Percentiles rank a stretch among this genome's conserved stretches.
Conservation (phyloP, 2,888 invertebrate genomes). For the Pardosa pseudoannulata region DNA sequence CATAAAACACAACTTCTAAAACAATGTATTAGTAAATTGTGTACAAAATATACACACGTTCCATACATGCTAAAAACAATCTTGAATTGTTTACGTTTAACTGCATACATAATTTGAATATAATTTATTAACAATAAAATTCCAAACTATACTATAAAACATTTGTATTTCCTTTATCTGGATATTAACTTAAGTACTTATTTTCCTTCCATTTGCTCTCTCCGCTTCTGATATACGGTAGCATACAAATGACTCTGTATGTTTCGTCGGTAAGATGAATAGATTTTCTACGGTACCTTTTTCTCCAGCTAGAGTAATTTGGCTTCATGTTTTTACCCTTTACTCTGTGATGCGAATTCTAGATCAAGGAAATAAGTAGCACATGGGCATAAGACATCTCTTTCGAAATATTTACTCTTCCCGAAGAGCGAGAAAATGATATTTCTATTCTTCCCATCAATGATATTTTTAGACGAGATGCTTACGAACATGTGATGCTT, state of each 20-base stretch:
- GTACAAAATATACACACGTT: no score
- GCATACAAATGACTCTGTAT: neutral
- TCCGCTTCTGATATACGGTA: neutral
- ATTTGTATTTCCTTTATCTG: no score
- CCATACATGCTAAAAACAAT: no score
- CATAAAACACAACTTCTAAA: no score
- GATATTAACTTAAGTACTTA: no score
- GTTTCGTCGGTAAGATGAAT: neutral
- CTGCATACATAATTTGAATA: no score
- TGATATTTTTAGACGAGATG: conserved; percentile 42
- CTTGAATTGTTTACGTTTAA: no score
- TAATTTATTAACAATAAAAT: no score
- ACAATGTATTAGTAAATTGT: no score
- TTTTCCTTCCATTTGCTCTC: neutral
- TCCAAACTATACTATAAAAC: no score
- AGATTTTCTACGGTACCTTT: neutral
- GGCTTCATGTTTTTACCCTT: neutral
- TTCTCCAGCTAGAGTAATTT: neutral
- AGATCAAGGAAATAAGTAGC: conserved; percentile 36
- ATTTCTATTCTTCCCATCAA: conserved; percentile 28
- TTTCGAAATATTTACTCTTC: conserved; percentile 28
- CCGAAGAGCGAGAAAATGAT: conserved; percentile 15
- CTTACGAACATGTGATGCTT: conserved; percentile 43
- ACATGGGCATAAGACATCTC: conserved; percentile 33
- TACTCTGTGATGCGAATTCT: neutral